A percentile compares a stretch with the other conserved stretches of the same genome.
Conservation (phyloP, 1,140 invertebrate species). For the Aphis craccivora region DNA sequence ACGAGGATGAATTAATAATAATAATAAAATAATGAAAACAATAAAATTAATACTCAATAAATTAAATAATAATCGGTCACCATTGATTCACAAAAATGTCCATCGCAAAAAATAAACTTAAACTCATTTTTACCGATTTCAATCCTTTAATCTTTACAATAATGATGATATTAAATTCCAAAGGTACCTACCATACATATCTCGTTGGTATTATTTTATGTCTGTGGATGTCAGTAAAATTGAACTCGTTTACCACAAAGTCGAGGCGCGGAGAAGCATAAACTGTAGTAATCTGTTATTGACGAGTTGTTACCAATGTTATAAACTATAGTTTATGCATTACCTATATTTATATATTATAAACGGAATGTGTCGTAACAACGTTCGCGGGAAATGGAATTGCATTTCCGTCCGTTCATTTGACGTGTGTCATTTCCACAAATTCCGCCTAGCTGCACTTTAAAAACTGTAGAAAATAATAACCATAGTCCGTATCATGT, state of each 20-base stretch:
- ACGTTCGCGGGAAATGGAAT: not conserved
- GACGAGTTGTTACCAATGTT: not conserved
- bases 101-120: no score
- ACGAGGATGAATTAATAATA: constrained; percentile 19
- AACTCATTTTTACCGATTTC: no score
- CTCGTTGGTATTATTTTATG: no score
- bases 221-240: no score
- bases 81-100: no score
- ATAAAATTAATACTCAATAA: not conserved
- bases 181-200: no score
- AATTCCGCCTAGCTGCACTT: not conserved
- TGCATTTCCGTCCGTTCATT: not conserved
- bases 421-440: not conserved
- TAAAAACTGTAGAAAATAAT: not conserved
- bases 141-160: no score
- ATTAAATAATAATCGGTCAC: not conserved
- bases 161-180: no score
- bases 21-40: not conserved
- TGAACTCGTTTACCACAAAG: no score
- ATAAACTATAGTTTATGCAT: not conserved
- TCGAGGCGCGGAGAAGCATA: no score
- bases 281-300: no score
- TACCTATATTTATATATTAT: no score
- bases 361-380: not conserved
- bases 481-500: not conserved